Conservation (phyloP, 2,888 invertebrate genomes). For the Andrena camellia region DNA sequence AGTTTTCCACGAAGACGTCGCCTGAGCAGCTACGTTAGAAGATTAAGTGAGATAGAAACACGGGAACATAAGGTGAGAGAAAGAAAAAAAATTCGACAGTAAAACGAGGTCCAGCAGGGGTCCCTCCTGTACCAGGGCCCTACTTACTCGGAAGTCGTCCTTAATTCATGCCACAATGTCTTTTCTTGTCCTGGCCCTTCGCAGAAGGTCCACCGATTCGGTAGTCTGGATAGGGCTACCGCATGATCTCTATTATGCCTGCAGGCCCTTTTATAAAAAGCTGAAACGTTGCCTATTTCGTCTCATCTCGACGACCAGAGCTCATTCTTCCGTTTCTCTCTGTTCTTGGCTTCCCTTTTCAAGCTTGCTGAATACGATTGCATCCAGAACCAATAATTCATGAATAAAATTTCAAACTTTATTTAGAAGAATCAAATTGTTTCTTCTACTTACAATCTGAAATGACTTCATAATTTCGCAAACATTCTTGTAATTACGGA, state of each 20-base stretch:
- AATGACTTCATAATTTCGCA: background rate
- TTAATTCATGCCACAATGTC: conserved; percentile 75
- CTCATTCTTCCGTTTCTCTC: background rate
- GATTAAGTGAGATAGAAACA: conserved; percentile 23
- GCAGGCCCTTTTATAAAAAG: conserved; percentile 55
- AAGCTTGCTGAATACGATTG: conserved; percentile 18
- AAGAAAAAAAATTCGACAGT: conserved; percentile 39
- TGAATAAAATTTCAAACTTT: conserved; percentile 2
- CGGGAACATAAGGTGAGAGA: conserved; percentile 23
- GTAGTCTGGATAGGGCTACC: conserved; percentile 59
- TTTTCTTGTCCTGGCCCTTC: conserved; percentile 68
- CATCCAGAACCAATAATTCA: background rate
- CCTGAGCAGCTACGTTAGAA: background rate
- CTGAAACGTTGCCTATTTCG: conserved; percentile 64
- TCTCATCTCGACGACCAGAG: conserved; percentile 39
- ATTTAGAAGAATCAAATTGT: no score
- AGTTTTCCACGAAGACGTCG: background rate
- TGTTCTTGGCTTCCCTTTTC: background rate
- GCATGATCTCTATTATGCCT: conserved; percentile 70
- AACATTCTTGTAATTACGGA: background rate
- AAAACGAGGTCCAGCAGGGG: conserved; percentile 53
- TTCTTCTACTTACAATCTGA: background rate
- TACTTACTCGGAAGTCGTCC: conserved; percentile 76
- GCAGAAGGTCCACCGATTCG: conserved; percentile 68
- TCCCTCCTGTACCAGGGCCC: conserved; percentile 43